These are phyloP conservation scores for Dione juno DNA, from an alignment of 2,888 invertebrate genomes.

Conservation along the genomic window DNA sequence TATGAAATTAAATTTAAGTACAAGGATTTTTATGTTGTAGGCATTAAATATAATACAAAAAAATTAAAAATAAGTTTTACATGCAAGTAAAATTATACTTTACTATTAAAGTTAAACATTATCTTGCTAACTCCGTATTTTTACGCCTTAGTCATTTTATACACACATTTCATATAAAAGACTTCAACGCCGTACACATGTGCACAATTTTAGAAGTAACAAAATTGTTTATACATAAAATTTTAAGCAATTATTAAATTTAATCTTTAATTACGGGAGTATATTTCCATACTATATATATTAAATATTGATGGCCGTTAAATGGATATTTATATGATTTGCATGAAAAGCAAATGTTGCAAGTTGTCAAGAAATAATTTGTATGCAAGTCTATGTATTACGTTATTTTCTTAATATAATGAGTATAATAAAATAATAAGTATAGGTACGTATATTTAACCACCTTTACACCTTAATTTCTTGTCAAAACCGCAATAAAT, in stretches of 20 bases:
- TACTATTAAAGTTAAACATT: not conserved
- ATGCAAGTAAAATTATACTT: too few species aligned
- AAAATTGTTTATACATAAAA: not conserved
- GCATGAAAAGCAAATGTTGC: not conserved
- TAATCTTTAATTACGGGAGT: too few species aligned
- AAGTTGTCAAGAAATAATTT: not conserved
- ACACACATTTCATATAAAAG: constrained; percentile 36
- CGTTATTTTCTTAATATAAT: too few species aligned
- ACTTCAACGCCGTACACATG: constrained; percentile 35
- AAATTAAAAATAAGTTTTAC: too few species aligned
- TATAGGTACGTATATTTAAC: too few species aligned
- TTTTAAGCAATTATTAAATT: too few species aligned
- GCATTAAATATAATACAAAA: too few species aligned
- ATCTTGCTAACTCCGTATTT: not conserved
- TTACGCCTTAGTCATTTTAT: not conserved
- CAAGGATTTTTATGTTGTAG: not conserved
- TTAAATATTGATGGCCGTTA: not conserved
- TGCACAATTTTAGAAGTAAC: not conserved
- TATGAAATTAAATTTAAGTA: too few species aligned
- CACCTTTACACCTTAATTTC: too few species aligned
- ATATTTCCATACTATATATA: not conserved
- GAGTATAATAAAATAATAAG: too few species aligned
- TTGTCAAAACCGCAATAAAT: too few species aligned
- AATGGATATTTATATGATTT: not conserved
- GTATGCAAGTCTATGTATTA: too few species aligned